Percentiles rank a stretch among this genome's conserved stretches.
Conservation (phyloP, 1,140 invertebrate species). For the Colletes latitarsis region DNA sequence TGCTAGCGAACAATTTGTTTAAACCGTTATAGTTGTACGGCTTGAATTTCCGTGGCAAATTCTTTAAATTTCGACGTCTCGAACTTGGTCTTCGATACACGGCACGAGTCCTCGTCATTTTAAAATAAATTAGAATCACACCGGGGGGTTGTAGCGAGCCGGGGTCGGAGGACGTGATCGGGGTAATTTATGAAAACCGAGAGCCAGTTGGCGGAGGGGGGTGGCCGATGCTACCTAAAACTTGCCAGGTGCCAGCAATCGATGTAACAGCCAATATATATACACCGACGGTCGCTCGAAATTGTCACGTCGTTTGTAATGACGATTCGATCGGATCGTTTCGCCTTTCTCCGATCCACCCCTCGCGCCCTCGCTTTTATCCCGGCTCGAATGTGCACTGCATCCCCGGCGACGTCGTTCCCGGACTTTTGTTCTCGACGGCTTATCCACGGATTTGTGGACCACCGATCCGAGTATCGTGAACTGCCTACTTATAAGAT, state of each 20-base stretch:
- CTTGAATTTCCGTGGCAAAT: not conserved
- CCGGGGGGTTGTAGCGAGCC: conserved; percentile 34
- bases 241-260: conserved; percentile 36
- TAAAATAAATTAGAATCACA: conserved; percentile 56
- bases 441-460: conserved; percentile 68
- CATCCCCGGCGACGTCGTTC: conserved; percentile 51
- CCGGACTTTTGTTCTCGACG: conserved; percentile 60
- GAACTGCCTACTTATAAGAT: conserved; percentile 68
- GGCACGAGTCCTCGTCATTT: conserved; percentile 22
- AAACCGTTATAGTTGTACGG: too few relatives aligned
- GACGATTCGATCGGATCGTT: conserved; percentile 63
- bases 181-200: conserved; percentile 56
- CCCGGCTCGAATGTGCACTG: conserved; percentile 40
- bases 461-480: conserved; percentile 58
- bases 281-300: conserved; percentile 52
- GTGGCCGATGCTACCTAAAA: conserved; percentile 15
- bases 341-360: conserved; percentile 27
- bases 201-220: conserved; percentile 2
- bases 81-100: conserved; percentile 1
- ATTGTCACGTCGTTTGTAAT: conserved; percentile 67
- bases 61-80: not conserved
- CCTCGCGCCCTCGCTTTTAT: conserved; percentile 37
- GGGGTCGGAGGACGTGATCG: conserved; percentile 38
- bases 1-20: too few relatives aligned
- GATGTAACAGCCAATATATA: conserved; percentile 60